Evolutionary conservation across 1,140 invertebrate species (phyloP).

Genomic region (Polyergus mexicanus): DNA sequence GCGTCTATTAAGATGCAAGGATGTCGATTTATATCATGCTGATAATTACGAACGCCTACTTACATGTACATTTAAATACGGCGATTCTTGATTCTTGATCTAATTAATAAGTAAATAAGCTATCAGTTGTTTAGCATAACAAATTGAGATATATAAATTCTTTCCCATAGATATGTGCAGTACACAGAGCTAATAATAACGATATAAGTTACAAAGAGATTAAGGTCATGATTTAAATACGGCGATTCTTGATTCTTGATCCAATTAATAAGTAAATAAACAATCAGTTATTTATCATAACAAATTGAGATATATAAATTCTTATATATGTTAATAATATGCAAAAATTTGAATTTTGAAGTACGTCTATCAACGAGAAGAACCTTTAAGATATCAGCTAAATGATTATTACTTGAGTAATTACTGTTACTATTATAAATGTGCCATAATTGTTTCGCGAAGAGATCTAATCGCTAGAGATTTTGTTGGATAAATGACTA

Average conservation of each 20-base stretch:
- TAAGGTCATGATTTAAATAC: conserved; percentile 62
- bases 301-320: conserved; percentile 68
- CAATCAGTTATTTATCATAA: conserved; percentile 49
- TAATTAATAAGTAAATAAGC: conserved; percentile 70
- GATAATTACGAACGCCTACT: conserved; percentile 9
- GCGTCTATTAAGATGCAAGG: conserved; percentile 13
- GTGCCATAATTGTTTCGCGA: conserved; percentile 9
- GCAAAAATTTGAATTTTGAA: neutral
- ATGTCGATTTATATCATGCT: neutral
- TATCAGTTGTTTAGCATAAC: conserved; percentile 48
- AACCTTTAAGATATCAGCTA: conserved; percentile 7
- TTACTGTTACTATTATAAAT: conserved; percentile 1
- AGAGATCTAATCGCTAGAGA: conserved; percentile 26
- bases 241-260: conserved; percentile 51
- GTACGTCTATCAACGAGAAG: neutral
- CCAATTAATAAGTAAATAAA: conserved; percentile 70
- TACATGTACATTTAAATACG: conserved; percentile 17
- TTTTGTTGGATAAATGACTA: conserved; percentile 15
- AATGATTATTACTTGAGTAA: conserved; percentile 33
- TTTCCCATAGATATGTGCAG: conserved; percentile 51
- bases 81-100: conserved; percentile 52
- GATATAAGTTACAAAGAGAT: neutral
- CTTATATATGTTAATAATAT: neutral
- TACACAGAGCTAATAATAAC: conserved; percentile 17
- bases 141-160: conserved; percentile 68